Percentiles rank a stretch among this genome's conserved stretches.
Conservation (phyloP, 2,888 invertebrate genomes). For the Syrphus vitripennis region DNA sequence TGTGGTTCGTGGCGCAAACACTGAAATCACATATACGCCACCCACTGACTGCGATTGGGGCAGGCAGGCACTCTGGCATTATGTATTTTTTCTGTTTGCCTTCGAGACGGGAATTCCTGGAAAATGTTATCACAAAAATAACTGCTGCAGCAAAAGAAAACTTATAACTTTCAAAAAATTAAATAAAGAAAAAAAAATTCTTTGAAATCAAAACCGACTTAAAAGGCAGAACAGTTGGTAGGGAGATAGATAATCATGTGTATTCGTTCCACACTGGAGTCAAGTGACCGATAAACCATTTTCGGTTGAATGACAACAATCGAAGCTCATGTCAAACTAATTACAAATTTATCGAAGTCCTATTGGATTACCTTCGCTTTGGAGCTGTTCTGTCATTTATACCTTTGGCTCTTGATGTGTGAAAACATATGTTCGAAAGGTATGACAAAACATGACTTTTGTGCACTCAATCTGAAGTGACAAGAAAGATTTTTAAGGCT, state of each 20-base stretch:
- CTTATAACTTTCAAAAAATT: conserved; percentile 13
- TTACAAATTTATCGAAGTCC: conserved; percentile 57
- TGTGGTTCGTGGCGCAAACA: conserved; percentile 28
- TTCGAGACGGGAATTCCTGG: conserved; percentile 25
- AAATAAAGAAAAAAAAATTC: not conserved
- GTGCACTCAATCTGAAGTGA: not conserved
- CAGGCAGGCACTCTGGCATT: too few species aligned
- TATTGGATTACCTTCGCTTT: conserved; percentile 41
- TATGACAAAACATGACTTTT: not conserved
- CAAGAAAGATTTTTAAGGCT: conserved; percentile 13
- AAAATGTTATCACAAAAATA: conserved; percentile 15
- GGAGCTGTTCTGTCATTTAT: not conserved
- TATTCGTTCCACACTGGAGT: not conserved
- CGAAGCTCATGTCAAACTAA: conserved; percentile 68
- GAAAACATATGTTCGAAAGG: conserved; percentile 62
- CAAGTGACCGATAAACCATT: conserved; percentile 63
- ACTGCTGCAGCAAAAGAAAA: conserved; percentile 5
- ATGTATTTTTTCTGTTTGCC: conserved; percentile 4
- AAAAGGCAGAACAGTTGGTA: not conserved
- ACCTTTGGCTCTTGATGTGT: conserved; percentile 5
- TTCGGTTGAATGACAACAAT: conserved; percentile 55
- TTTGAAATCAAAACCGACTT: conserved; percentile 14
- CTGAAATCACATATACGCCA: conserved; percentile 10
- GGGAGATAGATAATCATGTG: too few species aligned
- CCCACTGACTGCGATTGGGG: conserved; percentile 6